These are phyloP conservation scores for Bathynomus jamesi DNA, from an alignment of 1,140 invertebrate species.

Conservation along the genomic window DNA sequence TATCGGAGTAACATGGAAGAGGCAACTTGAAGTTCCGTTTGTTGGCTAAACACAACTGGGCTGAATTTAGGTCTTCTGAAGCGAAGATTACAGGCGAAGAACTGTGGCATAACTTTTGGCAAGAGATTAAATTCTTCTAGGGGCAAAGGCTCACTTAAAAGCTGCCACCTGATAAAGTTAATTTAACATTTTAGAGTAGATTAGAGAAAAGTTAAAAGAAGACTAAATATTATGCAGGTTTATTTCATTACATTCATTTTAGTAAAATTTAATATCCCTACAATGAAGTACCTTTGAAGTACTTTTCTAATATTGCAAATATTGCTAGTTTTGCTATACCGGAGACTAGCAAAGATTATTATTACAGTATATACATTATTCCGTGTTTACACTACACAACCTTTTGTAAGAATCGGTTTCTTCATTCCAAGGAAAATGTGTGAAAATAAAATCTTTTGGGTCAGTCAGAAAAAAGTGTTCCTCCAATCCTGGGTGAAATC, in stretches of 20 bases:
- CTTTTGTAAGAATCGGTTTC: conserved; percentile 41
- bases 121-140: conserved; percentile 49
- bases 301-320: too few relatives aligned
- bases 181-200: not conserved
- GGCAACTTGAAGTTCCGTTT: conserved; percentile 29
- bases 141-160: conserved; percentile 47
- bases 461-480: conserved; percentile 50
- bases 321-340: too few relatives aligned
- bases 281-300: not conserved
- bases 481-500: conserved; percentile 37
- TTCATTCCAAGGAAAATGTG: conserved; percentile 49
- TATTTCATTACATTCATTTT: not conserved
- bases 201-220: not conserved
- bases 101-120: conserved; percentile 44
- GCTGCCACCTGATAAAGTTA: conserved; percentile 50
- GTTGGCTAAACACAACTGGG: conserved; percentile 28
- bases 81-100: conserved; percentile 42
- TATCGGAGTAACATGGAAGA: conserved; percentile 30
- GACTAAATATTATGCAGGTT: not conserved
- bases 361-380: too few relatives aligned
- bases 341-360: too few relatives aligned
- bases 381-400: too few relatives aligned
- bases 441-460: conserved; percentile 50
- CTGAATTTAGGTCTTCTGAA: conserved; percentile 15
- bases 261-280: not conserved